Conservation (phyloP, 2,797 vertebrate genomes). For the Phoxinus dragarum region DNA sequence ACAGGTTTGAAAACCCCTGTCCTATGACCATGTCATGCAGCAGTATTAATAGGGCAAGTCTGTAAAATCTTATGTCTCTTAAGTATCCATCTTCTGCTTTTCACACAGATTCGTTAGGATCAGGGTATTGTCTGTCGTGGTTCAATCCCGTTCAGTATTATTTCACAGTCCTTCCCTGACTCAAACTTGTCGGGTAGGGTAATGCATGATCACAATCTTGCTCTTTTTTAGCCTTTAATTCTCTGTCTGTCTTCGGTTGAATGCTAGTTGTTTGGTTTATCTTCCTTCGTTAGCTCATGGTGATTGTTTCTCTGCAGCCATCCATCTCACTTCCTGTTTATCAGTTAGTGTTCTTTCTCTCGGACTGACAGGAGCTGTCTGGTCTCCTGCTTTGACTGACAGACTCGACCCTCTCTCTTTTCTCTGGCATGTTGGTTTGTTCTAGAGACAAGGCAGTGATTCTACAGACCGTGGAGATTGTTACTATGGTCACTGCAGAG, state of each 20-base stretch:
- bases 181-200: conserved; percentile 8
- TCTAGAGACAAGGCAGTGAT: conserved; percentile 20
- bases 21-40: too few species aligned
- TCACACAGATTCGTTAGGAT: neutral
- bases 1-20: neutral
- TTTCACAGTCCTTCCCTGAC: neutral
- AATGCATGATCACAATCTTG: conserved; percentile 21
- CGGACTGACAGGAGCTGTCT: conserved; percentile 9
- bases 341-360: conserved; percentile 26
- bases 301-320: conserved; percentile 35
- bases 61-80: neutral
- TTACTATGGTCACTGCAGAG: conserved; percentile 57
- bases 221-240: conserved; percentile 16
- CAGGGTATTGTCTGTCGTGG: neutral
- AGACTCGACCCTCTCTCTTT: conserved; percentile 16
- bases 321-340: conserved; percentile 36
- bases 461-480: conserved; percentile 34
- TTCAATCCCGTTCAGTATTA: neutral
- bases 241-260: conserved; percentile 23
- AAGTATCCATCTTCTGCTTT: conserved; percentile 25
- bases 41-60: too few species aligned
- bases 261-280: conserved; percentile 28
- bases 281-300: conserved; percentile 25
- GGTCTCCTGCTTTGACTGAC: conserved; percentile 33
- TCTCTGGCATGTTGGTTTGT: conserved; percentile 34